Evolutionary conservation across 2,113 vertebrate species (phyloP).

Genomic region (Xiphorhynchus elegans): DNA sequence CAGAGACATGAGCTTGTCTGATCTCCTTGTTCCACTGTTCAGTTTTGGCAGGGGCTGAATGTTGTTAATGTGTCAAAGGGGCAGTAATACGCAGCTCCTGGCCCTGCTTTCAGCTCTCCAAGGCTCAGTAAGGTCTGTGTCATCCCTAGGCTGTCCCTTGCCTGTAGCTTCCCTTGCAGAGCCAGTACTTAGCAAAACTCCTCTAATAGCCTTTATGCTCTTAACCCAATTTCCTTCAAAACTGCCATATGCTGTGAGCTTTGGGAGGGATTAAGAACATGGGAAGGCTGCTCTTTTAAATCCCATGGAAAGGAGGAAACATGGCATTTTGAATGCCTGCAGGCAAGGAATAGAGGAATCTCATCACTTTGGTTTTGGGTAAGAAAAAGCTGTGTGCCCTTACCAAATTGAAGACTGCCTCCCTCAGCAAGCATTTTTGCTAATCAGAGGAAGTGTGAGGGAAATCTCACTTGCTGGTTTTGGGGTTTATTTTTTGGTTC

Average conservation of each 20-base stretch:
- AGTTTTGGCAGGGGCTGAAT: background rate
- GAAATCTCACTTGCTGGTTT: background rate
- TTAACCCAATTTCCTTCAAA: constrained; percentile 56
- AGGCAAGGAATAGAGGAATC: background rate
- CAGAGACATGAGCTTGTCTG: background rate
- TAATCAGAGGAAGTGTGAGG: background rate
- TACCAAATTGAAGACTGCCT: background rate
- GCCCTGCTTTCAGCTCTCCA: background rate
- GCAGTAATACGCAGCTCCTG: background rate
- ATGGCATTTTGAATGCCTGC: background rate
- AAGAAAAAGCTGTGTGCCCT: background rate
- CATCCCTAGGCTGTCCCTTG: background rate
- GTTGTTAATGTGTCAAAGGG: background rate
- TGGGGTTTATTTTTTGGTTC: background rate
- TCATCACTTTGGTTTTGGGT: background rate
- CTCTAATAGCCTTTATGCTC: constrained; percentile 15
- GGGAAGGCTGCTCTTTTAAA: constrained; percentile 42
- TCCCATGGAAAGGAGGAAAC: background rate
- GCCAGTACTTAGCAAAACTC: background rate
- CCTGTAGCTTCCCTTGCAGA: background rate
- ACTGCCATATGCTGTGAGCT: constrained; percentile 38
- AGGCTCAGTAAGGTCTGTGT: background rate
- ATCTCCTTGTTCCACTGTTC: background rate
- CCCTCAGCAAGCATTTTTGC: background rate
- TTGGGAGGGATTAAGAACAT: constrained; percentile 33